These are phyloP conservation scores for Teinopalpus imperialis DNA, from an alignment of 2,888 invertebrate species.

Conservation along the genomic window DNA sequence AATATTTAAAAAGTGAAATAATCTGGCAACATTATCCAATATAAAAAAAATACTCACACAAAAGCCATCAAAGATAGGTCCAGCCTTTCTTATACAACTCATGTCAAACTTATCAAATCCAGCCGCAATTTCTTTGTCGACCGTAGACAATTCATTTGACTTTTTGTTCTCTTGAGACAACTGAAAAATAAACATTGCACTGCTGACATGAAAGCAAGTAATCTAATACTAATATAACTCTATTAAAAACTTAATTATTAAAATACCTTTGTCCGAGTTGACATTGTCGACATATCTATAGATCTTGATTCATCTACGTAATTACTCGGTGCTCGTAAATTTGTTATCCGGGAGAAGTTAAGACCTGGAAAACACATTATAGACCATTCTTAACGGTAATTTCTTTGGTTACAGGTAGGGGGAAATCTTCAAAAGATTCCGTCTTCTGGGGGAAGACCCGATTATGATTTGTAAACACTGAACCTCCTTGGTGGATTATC, in stretches of 20 bases:
- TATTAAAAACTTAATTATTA: too few relatives aligned
- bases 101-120: conserved; percentile 80
- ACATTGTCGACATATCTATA: conserved; percentile 52
- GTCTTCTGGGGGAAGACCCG: too few relatives aligned
- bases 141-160: conserved; percentile 41
- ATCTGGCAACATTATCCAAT: too few relatives aligned
- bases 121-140: conserved; percentile 54
- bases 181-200: conserved; percentile 40
- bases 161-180: conserved; percentile 56
- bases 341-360: conserved; percentile 73
- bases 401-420: too few relatives aligned
- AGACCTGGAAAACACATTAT: conserved; percentile 58
- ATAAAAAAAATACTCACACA: too few relatives aligned
- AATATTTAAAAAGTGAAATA: too few relatives aligned
- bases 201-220: too few relatives aligned
- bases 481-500: too few relatives aligned
- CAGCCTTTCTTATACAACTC: conserved; percentile 86
- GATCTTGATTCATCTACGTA: conserved; percentile 67
- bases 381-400: too few relatives aligned
- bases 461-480: too few relatives aligned
- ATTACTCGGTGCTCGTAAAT: conserved; percentile 53
- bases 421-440: too few relatives aligned
- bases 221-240: too few relatives aligned
- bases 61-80: conserved; percentile 94
- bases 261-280: conserved; percentile 57